Percentiles rank a stretch among this genome's conserved stretches.
Evolutionary conservation across 2,888 invertebrate species (phyloP).

Genomic region (Dryocosmus kuriphilus): DNA sequence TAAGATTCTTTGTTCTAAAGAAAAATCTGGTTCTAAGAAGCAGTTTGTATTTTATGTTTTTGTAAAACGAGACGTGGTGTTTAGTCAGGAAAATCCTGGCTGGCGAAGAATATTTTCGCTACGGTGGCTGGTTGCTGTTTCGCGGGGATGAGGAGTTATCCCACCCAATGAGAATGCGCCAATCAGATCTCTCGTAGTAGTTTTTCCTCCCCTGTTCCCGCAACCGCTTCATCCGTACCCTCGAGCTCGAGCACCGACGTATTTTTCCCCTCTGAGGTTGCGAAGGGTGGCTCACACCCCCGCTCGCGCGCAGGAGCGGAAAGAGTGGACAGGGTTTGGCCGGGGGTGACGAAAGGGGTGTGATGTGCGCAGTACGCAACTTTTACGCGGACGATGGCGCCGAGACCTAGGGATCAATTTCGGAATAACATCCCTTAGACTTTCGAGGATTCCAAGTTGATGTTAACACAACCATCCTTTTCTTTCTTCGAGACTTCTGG

Average conservation of each 20-base stretch:
- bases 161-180: slow-evolving; percentile 68
- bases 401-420: slow-evolving; percentile 74
- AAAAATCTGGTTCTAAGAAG: slow-evolving; percentile 3
- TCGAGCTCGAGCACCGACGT: slow-evolving; percentile 65
- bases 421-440: slow-evolving; percentile 74
- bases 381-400: slow-evolving; percentile 74
- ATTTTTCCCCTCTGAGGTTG: slow-evolving; percentile 77
- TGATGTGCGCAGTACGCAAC: slow-evolving; percentile 75
- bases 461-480: slow-evolving; percentile 41
- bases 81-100: slow-evolving; percentile 25
- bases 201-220: slow-evolving; percentile 67
- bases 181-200: slow-evolving; percentile 67
- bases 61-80: slow-evolving; percentile 23
- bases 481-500: not conserved
- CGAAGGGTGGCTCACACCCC: slow-evolving; percentile 66
- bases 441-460: slow-evolving; percentile 73
- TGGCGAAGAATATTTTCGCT: slow-evolving; percentile 56
- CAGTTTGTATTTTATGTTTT: slow-evolving; percentile 22
- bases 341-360: slow-evolving; percentile 61
- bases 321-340: slow-evolving; percentile 55
- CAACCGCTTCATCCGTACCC: slow-evolving; percentile 43
- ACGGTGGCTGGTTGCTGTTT: slow-evolving; percentile 58
- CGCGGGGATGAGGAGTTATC: slow-evolving; percentile 65
- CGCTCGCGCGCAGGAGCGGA: slow-evolving; percentile 54
- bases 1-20: not conserved